Evolutionary conservation across 1,140 invertebrate species (phyloP).

Genomic region (Aethina tumida): DNA sequence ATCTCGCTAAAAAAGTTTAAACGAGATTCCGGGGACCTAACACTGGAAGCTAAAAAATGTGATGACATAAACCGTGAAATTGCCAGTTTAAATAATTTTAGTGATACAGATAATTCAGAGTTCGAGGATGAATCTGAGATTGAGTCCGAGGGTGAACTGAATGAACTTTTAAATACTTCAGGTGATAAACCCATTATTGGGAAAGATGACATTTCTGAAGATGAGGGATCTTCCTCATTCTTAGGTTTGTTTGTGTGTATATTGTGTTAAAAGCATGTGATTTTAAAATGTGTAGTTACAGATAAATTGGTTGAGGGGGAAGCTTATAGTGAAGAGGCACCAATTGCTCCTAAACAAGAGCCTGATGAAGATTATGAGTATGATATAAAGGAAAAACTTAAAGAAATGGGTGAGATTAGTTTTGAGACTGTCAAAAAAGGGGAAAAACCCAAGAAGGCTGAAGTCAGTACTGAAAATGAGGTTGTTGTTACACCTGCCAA

Average conservation of each 20-base stretch:
- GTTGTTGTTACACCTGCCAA: slow-evolving; percentile 29
- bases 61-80: slow-evolving; percentile 14
- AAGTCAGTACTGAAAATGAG: slow-evolving; percentile 28
- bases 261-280: too few species aligned
- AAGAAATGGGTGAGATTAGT: slow-evolving; percentile 47
- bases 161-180: too few species aligned
- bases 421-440: slow-evolving; percentile 34
- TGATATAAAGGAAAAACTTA: slow-evolving; percentile 46
- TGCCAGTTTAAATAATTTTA: slow-evolving; percentile 21
- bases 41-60: slow-evolving; percentile 12
- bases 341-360: slow-evolving; percentile 10
- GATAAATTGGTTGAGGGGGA: too few species aligned
- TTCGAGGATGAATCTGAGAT: slow-evolving; percentile 30
- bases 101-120: slow-evolving; percentile 28
- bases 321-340: slow-evolving; percentile 5
- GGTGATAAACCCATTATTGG: too few species aligned
- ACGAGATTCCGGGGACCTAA: slow-evolving; percentile 10
- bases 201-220: slow-evolving; percentile 3
- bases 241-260: too few species aligned
- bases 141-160: slow-evolving; percentile 27
- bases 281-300: not conserved
- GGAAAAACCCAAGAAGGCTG: slow-evolving; percentile 31
- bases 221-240: too few species aligned
- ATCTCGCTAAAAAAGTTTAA: slow-evolving; percentile 24
- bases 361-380: slow-evolving; percentile 31